Evolutionary conservation across 2,797 vertebrate species (phyloP).

Genomic region (Falco rusticolus): DNA sequence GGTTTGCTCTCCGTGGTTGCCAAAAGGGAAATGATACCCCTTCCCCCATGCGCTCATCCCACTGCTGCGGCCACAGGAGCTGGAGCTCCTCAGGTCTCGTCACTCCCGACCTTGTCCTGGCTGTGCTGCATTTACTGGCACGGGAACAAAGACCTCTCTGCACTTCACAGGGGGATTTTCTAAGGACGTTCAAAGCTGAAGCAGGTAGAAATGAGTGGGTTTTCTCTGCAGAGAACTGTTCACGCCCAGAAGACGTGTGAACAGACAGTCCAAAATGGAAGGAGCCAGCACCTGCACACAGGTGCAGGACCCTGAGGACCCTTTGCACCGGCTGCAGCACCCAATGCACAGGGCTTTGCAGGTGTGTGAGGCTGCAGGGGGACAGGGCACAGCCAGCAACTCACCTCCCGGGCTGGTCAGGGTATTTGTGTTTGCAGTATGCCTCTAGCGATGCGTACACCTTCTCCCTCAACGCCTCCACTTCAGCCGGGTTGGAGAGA

Average conservation of each 20-base stretch:
- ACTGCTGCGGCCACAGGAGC: background rate
- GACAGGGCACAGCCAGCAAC: background rate
- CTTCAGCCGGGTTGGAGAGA: conserved; percentile 93
- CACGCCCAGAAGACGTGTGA: accelerated
- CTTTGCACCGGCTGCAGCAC: background rate
- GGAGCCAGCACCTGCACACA: background rate
- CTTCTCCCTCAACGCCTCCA: conserved; percentile 96
- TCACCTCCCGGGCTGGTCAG: conserved; percentile 97
- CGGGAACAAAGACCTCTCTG: background rate
- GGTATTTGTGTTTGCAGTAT: conserved; percentile 99
- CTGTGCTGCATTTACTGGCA: background rate
- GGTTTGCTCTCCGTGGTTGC: conserved; percentile 35
- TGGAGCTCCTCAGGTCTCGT: background rate
- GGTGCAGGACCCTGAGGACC: accelerated
- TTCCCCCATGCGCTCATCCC: conserved; percentile 14
- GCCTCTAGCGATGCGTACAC: conserved; percentile 97
- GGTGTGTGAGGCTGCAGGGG: accelerated
- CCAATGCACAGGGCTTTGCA: background rate
- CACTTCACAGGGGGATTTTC: background rate
- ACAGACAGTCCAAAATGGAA: accelerated
- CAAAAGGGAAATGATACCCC: conserved; percentile 55
- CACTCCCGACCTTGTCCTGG: background rate
- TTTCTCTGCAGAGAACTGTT: background rate
- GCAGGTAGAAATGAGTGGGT: accelerated
- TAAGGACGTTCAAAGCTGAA: background rate